Conservation (phyloP, 2,113 vertebrate genomes). For the Sclerurus mexicanus region DNA sequence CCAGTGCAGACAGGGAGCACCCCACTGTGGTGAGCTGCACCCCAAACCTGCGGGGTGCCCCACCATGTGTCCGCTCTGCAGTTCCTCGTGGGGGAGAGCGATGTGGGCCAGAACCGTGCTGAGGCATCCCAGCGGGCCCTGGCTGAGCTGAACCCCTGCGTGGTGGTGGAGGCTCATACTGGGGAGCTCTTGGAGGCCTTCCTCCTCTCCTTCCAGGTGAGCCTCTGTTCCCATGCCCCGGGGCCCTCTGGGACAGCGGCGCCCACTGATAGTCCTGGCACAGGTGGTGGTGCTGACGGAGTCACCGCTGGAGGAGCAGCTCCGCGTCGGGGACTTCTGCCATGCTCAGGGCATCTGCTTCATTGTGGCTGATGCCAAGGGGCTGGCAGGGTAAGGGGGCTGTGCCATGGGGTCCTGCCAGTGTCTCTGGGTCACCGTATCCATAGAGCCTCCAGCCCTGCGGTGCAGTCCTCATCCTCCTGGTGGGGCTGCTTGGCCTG, state of each 20-base stretch:
- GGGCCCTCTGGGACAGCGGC: accelerated
- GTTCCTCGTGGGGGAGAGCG: slow-evolving; percentile 82
- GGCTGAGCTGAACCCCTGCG: slow-evolving; percentile 75
- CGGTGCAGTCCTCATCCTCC: accelerated
- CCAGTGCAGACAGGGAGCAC: not conserved
- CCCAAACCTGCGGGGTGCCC: not conserved
- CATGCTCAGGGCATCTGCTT: slow-evolving; percentile 75
- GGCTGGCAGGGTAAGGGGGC: slow-evolving; percentile 83
- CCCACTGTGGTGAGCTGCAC: not conserved
- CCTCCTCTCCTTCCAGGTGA: slow-evolving; percentile 81
- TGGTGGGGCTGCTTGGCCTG: accelerated
- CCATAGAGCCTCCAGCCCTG: not conserved
- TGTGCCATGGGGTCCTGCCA: not conserved
- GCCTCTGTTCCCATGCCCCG: accelerated
- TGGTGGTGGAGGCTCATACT: slow-evolving; percentile 60
- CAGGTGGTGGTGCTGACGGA: slow-evolving; percentile 90
- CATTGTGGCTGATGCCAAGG: slow-evolving; percentile 82
- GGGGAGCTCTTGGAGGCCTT: slow-evolving; percentile 72
- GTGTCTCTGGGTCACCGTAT: not conserved
- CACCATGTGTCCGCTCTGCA: not conserved
- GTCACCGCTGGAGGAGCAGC: slow-evolving; percentile 85
- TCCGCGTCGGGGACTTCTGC: slow-evolving; percentile 77
- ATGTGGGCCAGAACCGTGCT: slow-evolving; percentile 81
- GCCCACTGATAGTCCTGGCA: accelerated
- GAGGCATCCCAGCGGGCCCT: slow-evolving; percentile 70